Conservation (phyloP, 2,888 invertebrate species). For the Parthenolecanium corni region DNA sequence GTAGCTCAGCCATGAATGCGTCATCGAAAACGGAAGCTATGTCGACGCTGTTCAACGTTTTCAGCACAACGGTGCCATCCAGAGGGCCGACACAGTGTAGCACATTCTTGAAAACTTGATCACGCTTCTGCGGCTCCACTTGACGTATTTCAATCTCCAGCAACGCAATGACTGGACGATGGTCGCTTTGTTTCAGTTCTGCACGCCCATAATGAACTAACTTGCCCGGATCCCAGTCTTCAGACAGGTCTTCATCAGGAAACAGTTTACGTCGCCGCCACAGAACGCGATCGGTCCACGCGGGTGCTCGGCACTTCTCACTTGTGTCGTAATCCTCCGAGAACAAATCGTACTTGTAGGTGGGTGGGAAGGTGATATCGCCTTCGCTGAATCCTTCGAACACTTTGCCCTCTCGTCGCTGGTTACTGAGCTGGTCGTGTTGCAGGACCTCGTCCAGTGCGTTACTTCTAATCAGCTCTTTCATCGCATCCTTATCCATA, state of each 20-base stretch:
- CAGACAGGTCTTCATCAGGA: slow-evolving; percentile 45
- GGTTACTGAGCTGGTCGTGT: slow-evolving; percentile 75
- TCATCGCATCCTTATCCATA: slow-evolving; percentile 86
- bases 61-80: slow-evolving; percentile 81
- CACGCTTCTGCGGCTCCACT: slow-evolving; percentile 63
- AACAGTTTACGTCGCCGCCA: slow-evolving; percentile 74
- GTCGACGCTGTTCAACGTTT: slow-evolving; percentile 38
- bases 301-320: slow-evolving; percentile 92
- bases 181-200: slow-evolving; percentile 94
- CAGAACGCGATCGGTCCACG: slow-evolving; percentile 96
- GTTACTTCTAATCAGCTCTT: slow-evolving; percentile 63
- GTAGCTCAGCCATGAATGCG: slow-evolving; percentile 61
- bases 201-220: slow-evolving; percentile 82
- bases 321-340: slow-evolving; percentile 99
- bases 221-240: slow-evolving; percentile 64
- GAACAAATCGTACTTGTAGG: slow-evolving; percentile 97
- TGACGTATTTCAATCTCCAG: slow-evolving; percentile 76
- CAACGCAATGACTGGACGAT: slow-evolving; percentile 86
- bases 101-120: slow-evolving; percentile 70
- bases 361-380: slow-evolving; percentile 81
- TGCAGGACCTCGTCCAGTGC: slow-evolving; percentile 65
- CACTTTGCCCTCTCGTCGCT: slow-evolving; percentile 66
- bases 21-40: slow-evolving; percentile 55
- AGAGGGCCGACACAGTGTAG: slow-evolving; percentile 83
- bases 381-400: slow-evolving; percentile 92